Percentiles rank a stretch among this genome's conserved stretches.
Evolutionary conservation across 2,888 invertebrate species (phyloP).

Genomic region (Cactoblastis cactorum): DNA sequence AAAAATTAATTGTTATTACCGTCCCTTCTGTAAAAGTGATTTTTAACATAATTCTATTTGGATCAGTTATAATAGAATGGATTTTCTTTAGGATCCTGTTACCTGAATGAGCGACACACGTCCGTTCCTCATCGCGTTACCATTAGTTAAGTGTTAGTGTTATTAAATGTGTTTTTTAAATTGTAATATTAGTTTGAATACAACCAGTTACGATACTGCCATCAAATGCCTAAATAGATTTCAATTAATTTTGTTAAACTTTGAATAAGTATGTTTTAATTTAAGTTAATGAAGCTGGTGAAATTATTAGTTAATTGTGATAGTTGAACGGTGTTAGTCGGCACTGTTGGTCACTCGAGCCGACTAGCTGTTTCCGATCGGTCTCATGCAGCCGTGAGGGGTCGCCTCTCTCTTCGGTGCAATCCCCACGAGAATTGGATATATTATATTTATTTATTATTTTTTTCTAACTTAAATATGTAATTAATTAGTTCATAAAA

Average conservation of each 20-base stretch:
- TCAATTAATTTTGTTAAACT: conserved; percentile 57
- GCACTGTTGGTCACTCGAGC: conserved; percentile 26
- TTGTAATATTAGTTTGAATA: conserved; percentile 65
- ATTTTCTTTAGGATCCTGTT: conserved; percentile 54
- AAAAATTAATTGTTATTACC: background rate
- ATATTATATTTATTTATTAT: conserved; percentile 72
- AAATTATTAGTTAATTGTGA: conserved; percentile 76
- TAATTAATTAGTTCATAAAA: conserved; percentile 59
- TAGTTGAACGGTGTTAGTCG: conserved; percentile 64
- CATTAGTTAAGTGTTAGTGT: conserved; percentile 74
- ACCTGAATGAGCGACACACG: conserved; percentile 72
- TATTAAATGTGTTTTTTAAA: conserved; percentile 62
- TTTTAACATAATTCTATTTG: conserved; percentile 10
- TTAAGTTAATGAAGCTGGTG: conserved; percentile 58
- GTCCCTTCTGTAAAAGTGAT: conserved; percentile 14
- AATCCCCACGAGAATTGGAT: conserved; percentile 55
- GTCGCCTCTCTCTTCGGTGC: conserved; percentile 23
- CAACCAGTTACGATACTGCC: conserved; percentile 78
- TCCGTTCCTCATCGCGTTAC: conserved; percentile 77
- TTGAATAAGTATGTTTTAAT: conserved; percentile 42
- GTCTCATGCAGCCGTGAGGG: conserved; percentile 18
- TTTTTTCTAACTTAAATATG: conserved; percentile 67
- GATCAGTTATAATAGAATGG: conserved; percentile 29
- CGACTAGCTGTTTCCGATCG: conserved; percentile 17
- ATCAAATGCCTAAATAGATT: conserved; percentile 77